Evolutionary conservation across 2,888 invertebrate species (phyloP).

Genomic region (Graphium colonna): DNA sequence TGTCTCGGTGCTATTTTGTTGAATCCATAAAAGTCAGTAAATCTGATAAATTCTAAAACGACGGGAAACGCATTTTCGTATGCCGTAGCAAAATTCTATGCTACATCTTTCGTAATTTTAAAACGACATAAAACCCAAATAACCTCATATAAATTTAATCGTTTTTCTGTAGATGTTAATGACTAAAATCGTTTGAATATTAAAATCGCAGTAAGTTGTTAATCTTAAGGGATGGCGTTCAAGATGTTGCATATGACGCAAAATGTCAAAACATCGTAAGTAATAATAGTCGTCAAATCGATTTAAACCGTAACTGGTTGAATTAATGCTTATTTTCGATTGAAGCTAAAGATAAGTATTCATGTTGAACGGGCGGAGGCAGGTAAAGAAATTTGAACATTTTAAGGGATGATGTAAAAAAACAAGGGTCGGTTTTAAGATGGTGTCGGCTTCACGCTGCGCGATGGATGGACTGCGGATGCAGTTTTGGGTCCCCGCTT

Average conservation of each 20-base stretch:
- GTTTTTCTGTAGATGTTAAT: constrained; percentile 33
- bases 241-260: constrained; percentile 65
- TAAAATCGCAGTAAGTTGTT: constrained; percentile 59
- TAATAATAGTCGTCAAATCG: constrained; percentile 17
- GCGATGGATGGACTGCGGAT: constrained; percentile 73
- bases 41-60: constrained; percentile 68
- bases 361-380: constrained; percentile 43
- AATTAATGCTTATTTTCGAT: constrained; percentile 37
- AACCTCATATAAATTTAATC: constrained; percentile 33
- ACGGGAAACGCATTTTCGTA: constrained; percentile 70
- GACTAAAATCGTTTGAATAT: constrained; percentile 43
- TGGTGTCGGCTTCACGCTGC: constrained; percentile 73
- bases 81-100: constrained; percentile 66
- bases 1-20: constrained; percentile 33
- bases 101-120: constrained; percentile 31
- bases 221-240: constrained; percentile 68
- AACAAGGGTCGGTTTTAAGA: constrained; percentile 71
- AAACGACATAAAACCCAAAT: constrained; percentile 43
- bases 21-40: constrained; percentile 41
- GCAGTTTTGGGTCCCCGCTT: constrained; percentile 68
- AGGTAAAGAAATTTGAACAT: constrained; percentile 78
- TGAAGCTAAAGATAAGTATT: constrained; percentile 26
- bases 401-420: constrained; percentile 73
- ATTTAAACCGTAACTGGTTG: constrained; percentile 27
- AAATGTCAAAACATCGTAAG: constrained; percentile 38